Conservation (phyloP, 2,888 invertebrate species). For the Deroplatys truncata region DNA sequence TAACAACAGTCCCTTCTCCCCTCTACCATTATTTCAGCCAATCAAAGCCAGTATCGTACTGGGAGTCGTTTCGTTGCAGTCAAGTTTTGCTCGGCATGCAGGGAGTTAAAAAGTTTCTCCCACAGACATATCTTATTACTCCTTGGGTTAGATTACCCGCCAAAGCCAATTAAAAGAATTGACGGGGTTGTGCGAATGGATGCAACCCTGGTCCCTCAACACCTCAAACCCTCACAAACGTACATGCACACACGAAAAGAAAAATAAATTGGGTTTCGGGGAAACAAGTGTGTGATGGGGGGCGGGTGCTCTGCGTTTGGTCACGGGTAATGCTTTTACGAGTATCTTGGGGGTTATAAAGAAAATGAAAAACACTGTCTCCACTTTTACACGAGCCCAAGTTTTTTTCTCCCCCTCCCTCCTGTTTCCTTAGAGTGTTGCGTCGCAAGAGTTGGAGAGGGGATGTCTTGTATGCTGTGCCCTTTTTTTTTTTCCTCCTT, state of each 20-base stretch:
- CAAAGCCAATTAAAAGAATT: conserved; percentile 21
- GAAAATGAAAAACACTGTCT: conserved; percentile 83
- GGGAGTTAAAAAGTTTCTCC: background rate
- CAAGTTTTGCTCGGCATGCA: background rate
- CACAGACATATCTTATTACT: conserved; percentile 32
- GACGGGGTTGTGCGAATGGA: conserved; percentile 1
- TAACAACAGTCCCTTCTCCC: background rate
- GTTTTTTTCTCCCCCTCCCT: conserved; percentile 13
- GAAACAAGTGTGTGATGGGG: conserved; percentile 11
- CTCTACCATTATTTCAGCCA: background rate
- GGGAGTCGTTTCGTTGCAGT: background rate
- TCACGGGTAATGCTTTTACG: conserved; percentile 85
- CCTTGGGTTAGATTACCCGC: background rate
- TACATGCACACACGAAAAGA: conserved; percentile 19
- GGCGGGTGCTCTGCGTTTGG: conserved; percentile 46
- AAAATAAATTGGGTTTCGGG: conserved; percentile 35
- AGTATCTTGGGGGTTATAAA: conserved; percentile 81
- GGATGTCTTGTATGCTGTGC: background rate
- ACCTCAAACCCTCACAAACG: background rate
- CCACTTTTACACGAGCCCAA: conserved; percentile 46
- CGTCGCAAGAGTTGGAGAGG: background rate
- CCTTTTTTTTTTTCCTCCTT: background rate
- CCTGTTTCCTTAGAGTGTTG: conserved; percentile 2
- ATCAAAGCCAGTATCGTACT: background rate
- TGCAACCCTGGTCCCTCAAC: background rate